Evolutionary conservation across 2,888 invertebrate species (phyloP).

Genomic region (Trachelus troglodyta): DNA sequence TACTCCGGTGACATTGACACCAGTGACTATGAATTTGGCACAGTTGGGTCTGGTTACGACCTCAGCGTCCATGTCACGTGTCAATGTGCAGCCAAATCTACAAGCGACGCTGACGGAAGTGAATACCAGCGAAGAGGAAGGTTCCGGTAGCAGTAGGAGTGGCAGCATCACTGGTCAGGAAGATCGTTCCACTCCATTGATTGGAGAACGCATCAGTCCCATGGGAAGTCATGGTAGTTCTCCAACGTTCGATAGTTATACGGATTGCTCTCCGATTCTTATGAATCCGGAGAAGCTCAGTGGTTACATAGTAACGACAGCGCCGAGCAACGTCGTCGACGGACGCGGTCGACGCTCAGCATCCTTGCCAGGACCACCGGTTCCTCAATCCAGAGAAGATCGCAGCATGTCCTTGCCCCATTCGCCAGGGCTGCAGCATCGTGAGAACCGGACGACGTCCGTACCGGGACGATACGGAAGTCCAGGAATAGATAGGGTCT

Average conservation of each 20-base stretch:
- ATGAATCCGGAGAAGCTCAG: slow-evolving; percentile 58
- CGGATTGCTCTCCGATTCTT: slow-evolving; percentile 55
- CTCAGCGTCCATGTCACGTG: slow-evolving; percentile 68
- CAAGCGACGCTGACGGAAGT: slow-evolving; percentile 57
- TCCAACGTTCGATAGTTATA: slow-evolving; percentile 55
- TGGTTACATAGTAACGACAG: slow-evolving; percentile 42
- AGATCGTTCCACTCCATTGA: slow-evolving; percentile 57
- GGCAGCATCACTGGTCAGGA: slow-evolving; percentile 61
- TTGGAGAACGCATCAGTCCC: slow-evolving; percentile 52
- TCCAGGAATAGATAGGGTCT: slow-evolving; percentile 42
- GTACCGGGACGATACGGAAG: slow-evolving; percentile 39
- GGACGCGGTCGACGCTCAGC: slow-evolving; percentile 62
- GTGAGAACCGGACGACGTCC: slow-evolving; percentile 44
- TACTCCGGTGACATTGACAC: slow-evolving; percentile 59
- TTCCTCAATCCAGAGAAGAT: slow-evolving; percentile 49
- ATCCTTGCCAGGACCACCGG: slow-evolving; percentile 56
- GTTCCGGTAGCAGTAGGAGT: slow-evolving; percentile 52
- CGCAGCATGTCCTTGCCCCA: slow-evolving; percentile 60
- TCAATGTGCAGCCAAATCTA: slow-evolving; percentile 42
- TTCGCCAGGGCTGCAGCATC: slow-evolving; percentile 51
- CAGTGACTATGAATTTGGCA: slow-evolving; percentile 73
- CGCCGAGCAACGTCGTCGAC: slow-evolving; percentile 32
- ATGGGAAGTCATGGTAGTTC: slow-evolving; percentile 52
- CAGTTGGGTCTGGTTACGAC: slow-evolving; percentile 54
- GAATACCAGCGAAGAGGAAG: slow-evolving; percentile 57